A percentile compares a stretch with the other conserved stretches of the same genome.
phyloP scores from a whole-genome alignment of 1,140 invertebrate genomes.

The Atopsyche davidsoni region DNA sequence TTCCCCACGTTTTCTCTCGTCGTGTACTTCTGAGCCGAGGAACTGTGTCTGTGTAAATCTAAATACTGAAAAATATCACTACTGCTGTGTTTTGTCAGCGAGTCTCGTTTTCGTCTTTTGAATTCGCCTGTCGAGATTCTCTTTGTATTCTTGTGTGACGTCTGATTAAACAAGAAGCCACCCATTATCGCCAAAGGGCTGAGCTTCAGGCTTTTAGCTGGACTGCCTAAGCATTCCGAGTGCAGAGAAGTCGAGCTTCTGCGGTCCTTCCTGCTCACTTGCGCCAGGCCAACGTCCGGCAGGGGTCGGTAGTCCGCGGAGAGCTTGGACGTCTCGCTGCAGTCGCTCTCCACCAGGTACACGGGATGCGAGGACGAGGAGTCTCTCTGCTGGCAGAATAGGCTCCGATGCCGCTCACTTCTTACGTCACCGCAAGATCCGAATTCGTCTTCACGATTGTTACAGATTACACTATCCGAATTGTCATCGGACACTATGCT shows the following conservation, averaged over 20 bases:
- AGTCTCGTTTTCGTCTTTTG: conserved; percentile 12
- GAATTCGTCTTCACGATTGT: conserved; percentile 11
- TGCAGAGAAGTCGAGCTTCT: conserved; percentile 5
- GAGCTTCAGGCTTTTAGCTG: conserved; percentile 19
- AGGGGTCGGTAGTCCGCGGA: conserved; percentile 1
- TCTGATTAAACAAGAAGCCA: conserved; percentile 23
- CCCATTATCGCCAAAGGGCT: conserved; percentile 25
- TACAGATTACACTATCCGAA: conserved; percentile 5
- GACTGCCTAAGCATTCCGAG: conserved; percentile 13
- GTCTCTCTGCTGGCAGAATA: conserved; percentile 2
- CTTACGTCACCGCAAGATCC: conserved; percentile 3
- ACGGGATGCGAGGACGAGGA: neutral
- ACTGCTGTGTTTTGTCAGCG: conserved; percentile 17
- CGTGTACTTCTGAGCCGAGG: too few relatives aligned
- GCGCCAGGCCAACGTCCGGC: conserved; percentile 1
- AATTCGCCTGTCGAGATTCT: conserved; percentile 15
- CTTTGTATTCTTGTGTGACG: conserved; percentile 12
- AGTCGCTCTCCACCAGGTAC: conserved; percentile 9
- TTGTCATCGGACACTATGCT: conserved; percentile 8
- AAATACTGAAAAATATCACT: conserved; percentile 24
- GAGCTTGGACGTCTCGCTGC: neutral
- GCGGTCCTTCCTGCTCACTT: conserved; percentile 4
- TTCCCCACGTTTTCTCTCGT: too few relatives aligned
- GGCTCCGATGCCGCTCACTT: neutral
- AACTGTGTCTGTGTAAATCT: conserved; percentile 24